Conservation (phyloP, 1,140 invertebrate genomes). For the Scaptomyza pallida region DNA sequence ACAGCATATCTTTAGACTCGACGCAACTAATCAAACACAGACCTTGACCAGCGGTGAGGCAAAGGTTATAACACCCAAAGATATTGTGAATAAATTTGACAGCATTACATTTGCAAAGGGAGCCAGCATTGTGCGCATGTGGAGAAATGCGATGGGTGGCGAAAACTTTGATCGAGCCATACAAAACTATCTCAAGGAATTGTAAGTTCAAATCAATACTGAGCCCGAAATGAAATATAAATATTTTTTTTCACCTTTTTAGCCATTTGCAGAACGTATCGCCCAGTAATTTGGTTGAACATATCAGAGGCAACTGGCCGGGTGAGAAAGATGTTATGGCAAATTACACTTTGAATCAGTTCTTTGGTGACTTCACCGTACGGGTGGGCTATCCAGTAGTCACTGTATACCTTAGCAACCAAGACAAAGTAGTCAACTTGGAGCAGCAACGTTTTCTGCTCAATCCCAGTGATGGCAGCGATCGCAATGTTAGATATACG, state of each 20-base stretch:
- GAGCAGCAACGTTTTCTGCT: constrained; percentile 85
- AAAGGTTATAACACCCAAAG: constrained; percentile 74
- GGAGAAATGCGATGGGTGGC: constrained; percentile 87
- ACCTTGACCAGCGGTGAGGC: constrained; percentile 84
- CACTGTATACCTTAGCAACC: constrained; percentile 83
- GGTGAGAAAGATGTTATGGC: not conserved
- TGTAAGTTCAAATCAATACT: constrained; percentile 67
- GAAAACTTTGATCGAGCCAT: constrained; percentile 87
- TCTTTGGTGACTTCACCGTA: constrained; percentile 91
- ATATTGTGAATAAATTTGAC: constrained; percentile 85
- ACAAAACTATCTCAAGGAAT: constrained; percentile 85
- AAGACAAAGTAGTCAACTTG: constrained; percentile 24
- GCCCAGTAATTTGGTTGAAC: constrained; percentile 35
- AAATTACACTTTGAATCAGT: constrained; percentile 26
- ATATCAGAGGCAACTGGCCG: constrained; percentile 37
- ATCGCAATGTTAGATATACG: constrained; percentile 84
- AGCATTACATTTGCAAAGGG: constrained; percentile 87
- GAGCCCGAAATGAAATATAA: not conserved
- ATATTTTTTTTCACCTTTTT: not conserved
- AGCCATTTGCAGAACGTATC: constrained; percentile 30
- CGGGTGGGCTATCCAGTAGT: constrained; percentile 95
- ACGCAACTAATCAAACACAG: constrained; percentile 87
- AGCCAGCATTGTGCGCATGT: constrained; percentile 89
- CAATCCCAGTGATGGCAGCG: constrained; percentile 65
- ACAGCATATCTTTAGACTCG: constrained; percentile 86